These are phyloP conservation scores for Malurus melanocephalus DNA, from an alignment of 2,113 vertebrate genomes.

Conservation along the genomic window DNA sequence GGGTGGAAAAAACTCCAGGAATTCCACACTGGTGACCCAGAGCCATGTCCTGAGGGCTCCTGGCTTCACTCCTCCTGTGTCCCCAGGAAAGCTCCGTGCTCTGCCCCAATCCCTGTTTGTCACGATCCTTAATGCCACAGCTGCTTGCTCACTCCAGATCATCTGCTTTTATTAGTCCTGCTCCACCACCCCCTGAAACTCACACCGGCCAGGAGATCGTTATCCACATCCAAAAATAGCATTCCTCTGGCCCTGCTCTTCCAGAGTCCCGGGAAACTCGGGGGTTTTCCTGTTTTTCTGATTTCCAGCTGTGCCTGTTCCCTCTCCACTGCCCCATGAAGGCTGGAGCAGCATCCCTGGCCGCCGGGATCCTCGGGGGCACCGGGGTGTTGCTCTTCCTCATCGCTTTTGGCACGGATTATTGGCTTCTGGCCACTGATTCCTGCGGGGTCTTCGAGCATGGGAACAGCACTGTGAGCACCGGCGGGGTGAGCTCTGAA, in stretches of 20 bases:
- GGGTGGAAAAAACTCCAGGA: neutral
- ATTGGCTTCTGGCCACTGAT: slow-evolving; percentile 85
- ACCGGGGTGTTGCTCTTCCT: slow-evolving; percentile 81
- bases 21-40: neutral
- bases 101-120: neutral
- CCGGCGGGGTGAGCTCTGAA: slow-evolving; percentile 22
- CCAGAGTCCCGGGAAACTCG: neutral
- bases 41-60: neutral
- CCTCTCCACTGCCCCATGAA: slow-evolving; percentile 71
- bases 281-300: neutral
- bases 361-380: slow-evolving; percentile 76
- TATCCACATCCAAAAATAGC: slow-evolving; percentile 80
- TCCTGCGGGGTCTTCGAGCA: slow-evolving; percentile 59
- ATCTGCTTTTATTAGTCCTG: slow-evolving; percentile 70
- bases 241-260: neutral
- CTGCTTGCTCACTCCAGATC: slow-evolving; percentile 50
- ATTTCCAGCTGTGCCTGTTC: neutral
- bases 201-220: slow-evolving; percentile 62
- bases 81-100: neutral
- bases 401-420: slow-evolving; percentile 82
- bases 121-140: slow-evolving; percentile 39
- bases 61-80: neutral
- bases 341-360: slow-evolving; percentile 72
- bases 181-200: slow-evolving; percentile 70
- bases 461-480: slow-evolving; percentile 18